Conservation (phyloP, 2,113 vertebrate genomes). For the Chitala chitala region DNA sequence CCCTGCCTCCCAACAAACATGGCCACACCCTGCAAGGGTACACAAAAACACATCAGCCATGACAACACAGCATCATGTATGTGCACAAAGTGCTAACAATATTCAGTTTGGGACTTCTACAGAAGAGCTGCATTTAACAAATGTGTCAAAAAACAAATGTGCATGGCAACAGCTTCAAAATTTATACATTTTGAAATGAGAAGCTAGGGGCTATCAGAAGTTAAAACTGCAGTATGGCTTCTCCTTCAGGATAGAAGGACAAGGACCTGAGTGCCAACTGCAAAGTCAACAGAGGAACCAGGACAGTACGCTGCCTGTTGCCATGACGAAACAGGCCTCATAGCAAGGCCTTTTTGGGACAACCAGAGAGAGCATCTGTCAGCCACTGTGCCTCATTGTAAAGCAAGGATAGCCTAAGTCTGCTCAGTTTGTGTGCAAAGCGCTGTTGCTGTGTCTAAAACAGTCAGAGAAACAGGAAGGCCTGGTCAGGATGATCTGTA, state of each 20-base stretch:
- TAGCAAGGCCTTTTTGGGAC: background rate
- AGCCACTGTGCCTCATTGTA: background rate
- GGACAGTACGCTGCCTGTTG: background rate
- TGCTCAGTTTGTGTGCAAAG: background rate
- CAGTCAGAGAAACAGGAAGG: conserved; percentile 10
- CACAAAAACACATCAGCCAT: background rate
- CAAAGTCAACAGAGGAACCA: background rate
- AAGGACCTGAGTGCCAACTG: background rate
- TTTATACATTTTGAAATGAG: too few relatives aligned
- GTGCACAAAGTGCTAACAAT: too few relatives aligned
- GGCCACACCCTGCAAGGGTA: background rate
- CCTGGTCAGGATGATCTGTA: background rate
- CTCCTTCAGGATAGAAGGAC: background rate
- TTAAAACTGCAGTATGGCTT: background rate
- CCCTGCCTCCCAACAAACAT: too few relatives aligned
- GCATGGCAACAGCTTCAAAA: background rate
- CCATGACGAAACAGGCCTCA: background rate
- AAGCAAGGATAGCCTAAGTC: background rate
- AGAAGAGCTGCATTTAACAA: too few relatives aligned
- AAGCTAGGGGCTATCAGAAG: too few relatives aligned
- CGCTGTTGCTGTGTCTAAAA: background rate
- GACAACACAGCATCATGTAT: too few relatives aligned
- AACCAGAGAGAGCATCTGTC: background rate
- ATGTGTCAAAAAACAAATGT: background rate
- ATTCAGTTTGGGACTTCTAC: too few relatives aligned